Percentiles rank a stretch among this genome's conserved stretches.
Evolutionary conservation across 1,140 invertebrate genomes (phyloP).

Genomic region (Listronotus oregonensis): DNA sequence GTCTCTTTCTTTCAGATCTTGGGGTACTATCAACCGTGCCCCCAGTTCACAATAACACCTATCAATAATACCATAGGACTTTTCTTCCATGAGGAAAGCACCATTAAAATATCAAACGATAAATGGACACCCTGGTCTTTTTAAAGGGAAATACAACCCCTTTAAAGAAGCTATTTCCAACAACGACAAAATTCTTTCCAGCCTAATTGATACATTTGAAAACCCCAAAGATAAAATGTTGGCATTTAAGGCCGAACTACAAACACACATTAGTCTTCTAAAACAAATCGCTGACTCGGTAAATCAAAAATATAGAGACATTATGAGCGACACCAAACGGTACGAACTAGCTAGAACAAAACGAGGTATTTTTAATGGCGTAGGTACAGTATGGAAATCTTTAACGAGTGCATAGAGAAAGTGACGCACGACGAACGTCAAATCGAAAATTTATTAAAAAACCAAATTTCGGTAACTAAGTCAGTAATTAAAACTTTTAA

Average conservation of each 20-base stretch:
- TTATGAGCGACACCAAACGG: slow-evolving; percentile 11
- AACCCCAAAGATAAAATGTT: not conserved
- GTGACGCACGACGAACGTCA: slow-evolving; percentile 22
- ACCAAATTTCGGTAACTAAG: slow-evolving; percentile 30
- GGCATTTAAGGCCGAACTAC: not conserved
- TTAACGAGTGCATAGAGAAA: slow-evolving; percentile 28
- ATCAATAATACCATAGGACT: slow-evolving; percentile 3
- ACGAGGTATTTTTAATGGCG: slow-evolving; percentile 25
- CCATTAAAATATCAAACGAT: not conserved
- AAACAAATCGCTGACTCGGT: slow-evolving; percentile 7
- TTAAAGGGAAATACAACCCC: not conserved
- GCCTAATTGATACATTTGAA: not conserved
- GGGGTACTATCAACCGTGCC: not conserved
- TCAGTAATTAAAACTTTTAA: slow-evolving; percentile 34
- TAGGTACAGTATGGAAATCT: slow-evolving; percentile 32
- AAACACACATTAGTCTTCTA: slow-evolving; percentile 8
- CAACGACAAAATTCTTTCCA: not conserved
- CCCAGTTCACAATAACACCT: slow-evolving; percentile 2
- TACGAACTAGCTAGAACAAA: slow-evolving; percentile 6
- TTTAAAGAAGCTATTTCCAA: not conserved
- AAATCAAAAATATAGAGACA: slow-evolving; percentile 14
- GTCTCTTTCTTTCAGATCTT: not conserved
- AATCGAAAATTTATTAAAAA: slow-evolving; percentile 30
- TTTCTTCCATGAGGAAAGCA: not conserved
- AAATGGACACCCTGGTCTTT: slow-evolving; percentile 4